Evolutionary conservation across 2,113 vertebrate species (phyloP), one percentile per base, ranked within the genome.

Genomic region (Caranx ignobilis): DNA sequence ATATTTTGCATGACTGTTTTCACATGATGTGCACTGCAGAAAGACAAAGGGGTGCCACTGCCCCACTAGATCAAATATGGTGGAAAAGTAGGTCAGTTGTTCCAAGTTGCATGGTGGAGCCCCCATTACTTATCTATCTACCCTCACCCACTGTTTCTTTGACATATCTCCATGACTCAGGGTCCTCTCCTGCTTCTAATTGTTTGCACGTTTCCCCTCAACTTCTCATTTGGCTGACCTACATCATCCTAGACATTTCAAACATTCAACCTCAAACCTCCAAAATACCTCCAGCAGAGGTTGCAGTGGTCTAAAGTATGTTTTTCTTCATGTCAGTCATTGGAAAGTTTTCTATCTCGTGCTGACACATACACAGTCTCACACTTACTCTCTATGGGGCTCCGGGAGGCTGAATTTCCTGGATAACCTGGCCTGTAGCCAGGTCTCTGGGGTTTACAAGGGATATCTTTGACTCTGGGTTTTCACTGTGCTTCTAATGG

Each of bases 81-180:
- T 45, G 18, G 13, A 82, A 82, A 90, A 91, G 81, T 92, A 87
- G 89, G 86, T 87, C 83, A 89, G 19, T 76, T 75, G 57, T 21
- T 81, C 66, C 70, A 76, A 54, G 47, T 64, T 64, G 5, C 31
- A 73, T 7, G 7, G 41, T 45, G 26, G 59, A 74, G 61, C 79
- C 54, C 63, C 37, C 16, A 32, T 79, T 60, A 26, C 64, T 71
- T 21, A 0, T 13, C 43, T 0, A 21, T 64, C 59, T 64, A 65
- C 37, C 37, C 16, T 77, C 11, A 31, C 21, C 56, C 60, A 31
- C 35, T 41, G 21, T 70, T 72, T 77, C 26, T 67, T 67, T 67
- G 31, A 74, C 43, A 65, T 45, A 78, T 7, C 47, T 67, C 43
- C 19, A 15, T 60, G 11, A 26, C 71, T 68, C n/a, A 35, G 18